A percentile compares a stretch with the other conserved stretches of the same genome.
phyloP scores from a whole-genome alignment of 1,140 invertebrate species.

The Drosophila oshimai region DNA sequence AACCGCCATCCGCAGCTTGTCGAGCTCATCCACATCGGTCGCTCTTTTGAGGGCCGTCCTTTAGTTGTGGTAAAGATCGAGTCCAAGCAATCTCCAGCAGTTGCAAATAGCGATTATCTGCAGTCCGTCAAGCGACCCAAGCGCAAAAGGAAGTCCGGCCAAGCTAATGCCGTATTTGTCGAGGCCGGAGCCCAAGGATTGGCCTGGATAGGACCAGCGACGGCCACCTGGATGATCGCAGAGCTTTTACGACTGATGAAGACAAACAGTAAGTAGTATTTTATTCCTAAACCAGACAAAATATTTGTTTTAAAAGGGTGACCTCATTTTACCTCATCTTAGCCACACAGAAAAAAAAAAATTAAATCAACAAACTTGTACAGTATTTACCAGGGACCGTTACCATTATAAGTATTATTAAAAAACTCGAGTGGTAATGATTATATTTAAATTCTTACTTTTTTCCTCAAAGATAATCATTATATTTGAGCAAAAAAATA shows the following conservation, averaged over 20 bases:
- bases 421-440: too few relatives aligned
- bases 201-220: slow-evolving; percentile 93
- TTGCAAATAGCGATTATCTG: slow-evolving; percentile 21
- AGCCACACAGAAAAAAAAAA: too few relatives aligned
- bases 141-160: slow-evolving; percentile 58
- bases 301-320: too few relatives aligned
- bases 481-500: too few relatives aligned
- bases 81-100: slow-evolving; percentile 47
- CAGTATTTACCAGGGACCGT: too few relatives aligned
- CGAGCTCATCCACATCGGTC: slow-evolving; percentile 87
- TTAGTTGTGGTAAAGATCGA: slow-evolving; percentile 84
- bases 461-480: too few relatives aligned
- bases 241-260: slow-evolving; percentile 88
- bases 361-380: too few relatives aligned
- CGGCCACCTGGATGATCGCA: slow-evolving; percentile 90
- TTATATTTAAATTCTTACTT: too few relatives aligned
- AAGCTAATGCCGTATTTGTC: slow-evolving; percentile 85
- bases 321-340: too few relatives aligned
- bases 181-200: slow-evolving; percentile 90
- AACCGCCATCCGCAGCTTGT: slow-evolving; percentile 86
- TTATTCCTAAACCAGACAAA: background rate
- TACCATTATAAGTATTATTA: too few relatives aligned
- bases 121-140: slow-evolving; percentile 64
- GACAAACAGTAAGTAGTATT: slow-evolving; percentile 82
- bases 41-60: slow-evolving; percentile 88